These are phyloP conservation scores for Pholis gunnellus DNA, from an alignment of 2,113 vertebrate genomes.

Conservation along the genomic window DNA sequence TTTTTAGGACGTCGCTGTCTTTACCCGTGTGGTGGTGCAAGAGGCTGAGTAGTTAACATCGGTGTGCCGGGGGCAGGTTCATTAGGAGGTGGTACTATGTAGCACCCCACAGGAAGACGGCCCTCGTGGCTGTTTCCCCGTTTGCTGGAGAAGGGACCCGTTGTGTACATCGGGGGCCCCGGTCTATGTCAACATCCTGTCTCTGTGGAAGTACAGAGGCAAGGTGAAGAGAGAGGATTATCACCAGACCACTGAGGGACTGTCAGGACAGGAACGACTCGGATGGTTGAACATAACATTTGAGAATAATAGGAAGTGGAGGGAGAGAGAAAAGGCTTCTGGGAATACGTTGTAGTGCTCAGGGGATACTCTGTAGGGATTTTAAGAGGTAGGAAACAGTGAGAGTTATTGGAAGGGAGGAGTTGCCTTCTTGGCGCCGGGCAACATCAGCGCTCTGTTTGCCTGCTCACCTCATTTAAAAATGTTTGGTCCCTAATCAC, in stretches of 20 bases:
- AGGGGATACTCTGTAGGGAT: neutral
- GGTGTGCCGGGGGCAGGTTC: neutral
- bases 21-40: neutral
- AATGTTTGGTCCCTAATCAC: neutral
- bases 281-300: neutral
- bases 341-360: neutral
- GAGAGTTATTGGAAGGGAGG: neutral
- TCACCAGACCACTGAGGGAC: slow-evolving; percentile 1
- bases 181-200: slow-evolving; percentile 74
- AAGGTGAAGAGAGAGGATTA: slow-evolving; percentile 29
- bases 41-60: neutral
- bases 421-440: neutral
- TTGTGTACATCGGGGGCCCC: slow-evolving; percentile 52
- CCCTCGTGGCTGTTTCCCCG: slow-evolving; percentile 65
- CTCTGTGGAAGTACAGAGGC: slow-evolving; percentile 34
- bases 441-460: slow-evolving; percentile 10
- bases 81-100: slow-evolving; percentile 32
- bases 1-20: neutral
- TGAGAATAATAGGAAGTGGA: neutral
- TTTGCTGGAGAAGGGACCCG: slow-evolving; percentile 52
- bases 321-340: neutral
- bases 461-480: slow-evolving; percentile 22
- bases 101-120: slow-evolving; percentile 52
- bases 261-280: slow-evolving; percentile 14
- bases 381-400: neutral